Conservation (phyloP, 2,888 invertebrate genomes). For the Podabrus alpinus region DNA sequence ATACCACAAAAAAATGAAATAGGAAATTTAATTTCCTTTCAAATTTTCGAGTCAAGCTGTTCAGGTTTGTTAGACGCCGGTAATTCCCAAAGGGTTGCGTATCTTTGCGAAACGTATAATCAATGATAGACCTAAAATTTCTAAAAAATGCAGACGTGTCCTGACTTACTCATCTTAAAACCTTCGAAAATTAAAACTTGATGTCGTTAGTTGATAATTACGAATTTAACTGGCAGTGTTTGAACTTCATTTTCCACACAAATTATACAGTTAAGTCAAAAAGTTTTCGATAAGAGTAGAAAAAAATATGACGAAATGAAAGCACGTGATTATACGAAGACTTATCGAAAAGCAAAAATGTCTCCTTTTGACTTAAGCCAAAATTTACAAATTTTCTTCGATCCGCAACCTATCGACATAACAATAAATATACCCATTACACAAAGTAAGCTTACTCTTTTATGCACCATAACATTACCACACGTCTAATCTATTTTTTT, state of each 20-base stretch:
- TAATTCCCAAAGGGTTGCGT: background rate
- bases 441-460: background rate
- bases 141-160: background rate
- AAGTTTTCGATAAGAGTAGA: background rate
- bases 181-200: too few species aligned
- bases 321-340: background rate
- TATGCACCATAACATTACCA: constrained; percentile 17
- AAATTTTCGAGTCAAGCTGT: too few species aligned
- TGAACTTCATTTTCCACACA: background rate
- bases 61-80: too few species aligned
- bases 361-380: background rate
- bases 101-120: background rate
- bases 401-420: background rate
- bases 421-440: background rate
- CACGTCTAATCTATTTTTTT: constrained; percentile 21
- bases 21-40: too few species aligned
- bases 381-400: background rate
- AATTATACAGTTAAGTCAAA: background rate
- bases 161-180: background rate
- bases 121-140: background rate
- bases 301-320: background rate
- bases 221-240: background rate
- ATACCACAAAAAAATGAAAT: too few species aligned
- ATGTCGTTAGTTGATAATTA: background rate
- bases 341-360: background rate